Evolutionary conservation across 2,888 invertebrate genomes (phyloP), one percentile per base, ranked within the genome.

Genomic region (Onthophagus sagittarius): DNA sequence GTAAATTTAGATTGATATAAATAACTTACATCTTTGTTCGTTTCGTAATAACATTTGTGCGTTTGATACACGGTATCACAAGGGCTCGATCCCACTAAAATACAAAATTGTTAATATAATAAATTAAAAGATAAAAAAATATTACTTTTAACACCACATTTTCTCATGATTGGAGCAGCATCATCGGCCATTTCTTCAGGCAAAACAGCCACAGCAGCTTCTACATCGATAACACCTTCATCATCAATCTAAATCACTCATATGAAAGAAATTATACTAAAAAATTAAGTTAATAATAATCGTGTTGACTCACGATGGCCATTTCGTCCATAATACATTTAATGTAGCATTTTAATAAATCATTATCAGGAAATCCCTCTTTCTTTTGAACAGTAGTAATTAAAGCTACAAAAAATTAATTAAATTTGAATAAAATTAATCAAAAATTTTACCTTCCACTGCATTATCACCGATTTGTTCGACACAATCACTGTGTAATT

Each of bases 141-240:
- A 81, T 77, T 79, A 85, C 85, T 79, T 80, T 81, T 81, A 69
- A 83, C 81, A 71, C 82, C 84, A 76, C 85, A 85, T 76, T 80
- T 80, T 72, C 80, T 80, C 39, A 85, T 78, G 32, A 80, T 77
- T 4, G 81, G 81, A 64, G 77, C 82, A 0, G 79, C 79, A 71
- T 79, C 77, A 0, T 76, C 80, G 73, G 80, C 78, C 63, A 81
- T 76, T 69, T 85, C 84, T 33, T 83, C 82, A 5, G 86, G 86
- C 6, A 86, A 63, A 67, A 86, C 78, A 0, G 84, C 84, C 69
- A 84, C 76, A 2, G 84, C 81, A 1, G 84, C 83, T 65, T 85
- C 86, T 23, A 80, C 81, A 72, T 86, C 85, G 32, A 86, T 78
- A 5, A 80, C 79, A 2, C 86, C 86, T 69, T 86, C 84, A 14